Conservation (phyloP, 2,113 vertebrate genomes). For the Bubo bubo region DNA sequence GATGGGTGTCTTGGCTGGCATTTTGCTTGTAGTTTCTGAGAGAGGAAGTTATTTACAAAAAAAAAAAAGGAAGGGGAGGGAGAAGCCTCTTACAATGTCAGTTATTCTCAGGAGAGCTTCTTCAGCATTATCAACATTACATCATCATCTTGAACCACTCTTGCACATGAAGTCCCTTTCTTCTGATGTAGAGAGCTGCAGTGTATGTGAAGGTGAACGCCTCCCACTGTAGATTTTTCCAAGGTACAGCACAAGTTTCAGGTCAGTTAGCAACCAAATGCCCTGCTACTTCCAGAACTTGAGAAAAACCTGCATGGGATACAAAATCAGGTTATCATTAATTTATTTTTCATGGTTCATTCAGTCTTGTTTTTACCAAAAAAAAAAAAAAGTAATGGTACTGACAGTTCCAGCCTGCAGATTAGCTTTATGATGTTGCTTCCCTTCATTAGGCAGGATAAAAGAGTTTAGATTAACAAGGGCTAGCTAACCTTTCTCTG, state of each 20-base stretch:
- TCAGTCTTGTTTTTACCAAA: not conserved
- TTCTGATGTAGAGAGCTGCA: not conserved
- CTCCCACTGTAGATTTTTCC: not conserved
- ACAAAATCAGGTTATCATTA: conserved; percentile 50
- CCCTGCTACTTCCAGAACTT: not conserved
- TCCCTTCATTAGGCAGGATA: conserved; percentile 56
- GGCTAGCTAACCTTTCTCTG: conserved; percentile 48
- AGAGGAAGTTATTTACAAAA: not conserved
- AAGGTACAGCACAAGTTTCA: not conserved
- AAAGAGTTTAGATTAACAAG: conserved; percentile 53
- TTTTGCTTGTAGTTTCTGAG: conserved; percentile 62
- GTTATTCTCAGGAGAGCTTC: not conserved
- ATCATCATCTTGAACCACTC: not conserved
- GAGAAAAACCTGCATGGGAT: conserved; percentile 63
- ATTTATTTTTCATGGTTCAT: not conserved
- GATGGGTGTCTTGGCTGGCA: conserved; percentile 98
- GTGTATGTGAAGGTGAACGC: not conserved
- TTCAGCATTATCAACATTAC: not conserved
- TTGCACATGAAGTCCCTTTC: not conserved
- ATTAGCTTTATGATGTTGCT: conserved; percentile 48
- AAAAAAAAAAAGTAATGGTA: not conserved
- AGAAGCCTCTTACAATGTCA: not conserved
- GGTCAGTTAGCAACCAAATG: not conserved
- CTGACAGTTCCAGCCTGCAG: conserved; percentile 43
- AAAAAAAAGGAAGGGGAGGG: not conserved